Evolutionary conservation across 2,888 invertebrate species (phyloP).

Genomic region (Drosophila glabriapex): DNA sequence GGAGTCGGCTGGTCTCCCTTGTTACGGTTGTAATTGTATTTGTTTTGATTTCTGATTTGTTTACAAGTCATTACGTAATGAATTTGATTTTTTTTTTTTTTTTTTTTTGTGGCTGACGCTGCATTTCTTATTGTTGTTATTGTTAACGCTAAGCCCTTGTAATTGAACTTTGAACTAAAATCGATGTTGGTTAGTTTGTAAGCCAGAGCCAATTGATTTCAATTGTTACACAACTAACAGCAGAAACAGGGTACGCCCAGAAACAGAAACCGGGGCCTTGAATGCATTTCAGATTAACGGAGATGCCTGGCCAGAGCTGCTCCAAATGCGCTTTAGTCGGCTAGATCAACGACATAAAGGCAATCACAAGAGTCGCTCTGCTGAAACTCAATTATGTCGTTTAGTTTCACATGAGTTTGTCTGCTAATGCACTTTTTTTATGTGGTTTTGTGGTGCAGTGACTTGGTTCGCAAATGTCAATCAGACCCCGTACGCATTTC

Average conservation of each 20-base stretch:
- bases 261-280: constrained; percentile 44
- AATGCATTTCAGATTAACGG: constrained; percentile 54
- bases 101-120: constrained; percentile 39
- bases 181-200: constrained; percentile 50
- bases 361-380: constrained; percentile 44
- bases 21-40: constrained; percentile 50
- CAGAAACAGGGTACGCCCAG: constrained; percentile 34
- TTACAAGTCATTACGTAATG: constrained; percentile 65
- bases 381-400: constrained; percentile 73
- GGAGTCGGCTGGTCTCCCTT: constrained; percentile 63
- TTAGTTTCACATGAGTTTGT: constrained; percentile 56
- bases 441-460: constrained; percentile 27
- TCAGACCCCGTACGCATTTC: constrained; percentile 68
- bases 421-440: constrained; percentile 32
- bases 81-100: constrained; percentile 24
- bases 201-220: constrained; percentile 49
- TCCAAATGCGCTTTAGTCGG: constrained; percentile 35
- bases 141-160: constrained; percentile 32
- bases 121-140: constrained; percentile 41
- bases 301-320: constrained; percentile 36
- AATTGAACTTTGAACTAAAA: constrained; percentile 67
- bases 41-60: constrained; percentile 50
- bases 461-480: constrained; percentile 70
- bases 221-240: constrained; percentile 58
- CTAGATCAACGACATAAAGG: constrained; percentile 28